phyloP scores from a whole-genome alignment of 2,113 vertebrate genomes.

The Daphoenositta chrysoptera region DNA sequence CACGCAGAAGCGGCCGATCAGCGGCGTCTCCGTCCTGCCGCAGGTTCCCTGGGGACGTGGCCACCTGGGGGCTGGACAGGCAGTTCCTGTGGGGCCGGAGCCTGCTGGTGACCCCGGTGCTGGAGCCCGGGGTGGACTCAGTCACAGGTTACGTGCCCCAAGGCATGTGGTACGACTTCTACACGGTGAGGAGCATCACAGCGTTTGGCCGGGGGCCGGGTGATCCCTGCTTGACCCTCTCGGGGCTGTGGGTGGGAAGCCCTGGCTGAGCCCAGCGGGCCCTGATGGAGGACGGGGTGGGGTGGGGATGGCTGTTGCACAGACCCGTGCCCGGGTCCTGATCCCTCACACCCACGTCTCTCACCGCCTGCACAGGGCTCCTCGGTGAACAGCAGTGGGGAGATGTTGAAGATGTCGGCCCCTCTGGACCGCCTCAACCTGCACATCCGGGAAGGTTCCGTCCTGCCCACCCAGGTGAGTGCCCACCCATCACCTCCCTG shows the following conservation, averaged over 20 bases:
- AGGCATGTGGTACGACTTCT: slow-evolving; percentile 85
- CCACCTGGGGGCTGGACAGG: slow-evolving; percentile 76
- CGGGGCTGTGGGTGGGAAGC: not conserved
- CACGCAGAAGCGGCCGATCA: rapidly evolving
- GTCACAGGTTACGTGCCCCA: slow-evolving; percentile 81
- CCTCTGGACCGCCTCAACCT: slow-evolving; percentile 86
- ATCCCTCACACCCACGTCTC: rapidly evolving
- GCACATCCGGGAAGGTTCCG: slow-evolving; percentile 79
- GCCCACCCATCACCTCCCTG: rapidly evolving
- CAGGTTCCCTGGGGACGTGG: slow-evolving; percentile 80
- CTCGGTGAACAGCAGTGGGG: slow-evolving; percentile 75
- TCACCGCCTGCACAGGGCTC: slow-evolving; percentile 58
- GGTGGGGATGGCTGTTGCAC: not conserved
- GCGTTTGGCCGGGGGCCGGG: rapidly evolving
- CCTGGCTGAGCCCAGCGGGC: not conserved
- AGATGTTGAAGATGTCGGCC: slow-evolving; percentile 73
- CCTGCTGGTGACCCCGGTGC: slow-evolving; percentile 82
- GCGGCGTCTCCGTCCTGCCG: rapidly evolving
- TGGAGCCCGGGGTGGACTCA: slow-evolving; percentile 71
- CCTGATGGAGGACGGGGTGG: not conserved
- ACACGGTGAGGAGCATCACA: slow-evolving; percentile 69
- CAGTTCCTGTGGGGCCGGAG: slow-evolving; percentile 86
- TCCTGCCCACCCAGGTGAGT: slow-evolving; percentile 83
- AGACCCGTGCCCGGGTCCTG: rapidly evolving
- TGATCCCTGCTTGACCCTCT: not conserved